Percentiles rank a stretch among this genome's conserved stretches.
These are phyloP conservation scores for Sarcophaga rosellei DNA, from an alignment of 2,888 invertebrate genomes.

Conservation along the genomic window DNA sequence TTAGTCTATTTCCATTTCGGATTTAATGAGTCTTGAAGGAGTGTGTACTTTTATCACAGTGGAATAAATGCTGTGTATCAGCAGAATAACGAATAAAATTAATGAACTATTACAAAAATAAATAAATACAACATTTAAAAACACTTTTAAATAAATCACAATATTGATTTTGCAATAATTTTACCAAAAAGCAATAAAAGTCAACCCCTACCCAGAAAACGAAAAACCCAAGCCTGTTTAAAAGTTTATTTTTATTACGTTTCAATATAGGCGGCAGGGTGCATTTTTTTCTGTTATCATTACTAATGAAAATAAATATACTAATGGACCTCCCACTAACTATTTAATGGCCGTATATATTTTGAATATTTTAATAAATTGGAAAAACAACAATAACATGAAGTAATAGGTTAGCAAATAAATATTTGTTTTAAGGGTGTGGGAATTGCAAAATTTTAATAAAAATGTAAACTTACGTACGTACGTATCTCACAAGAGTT, in stretches of 20 bases:
- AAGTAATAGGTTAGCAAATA: neutral
- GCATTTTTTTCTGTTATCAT: neutral
- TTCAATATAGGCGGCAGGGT: constrained; percentile 50
- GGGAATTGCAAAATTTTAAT: neutral
- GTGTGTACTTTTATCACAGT: no score
- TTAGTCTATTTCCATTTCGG: no score
- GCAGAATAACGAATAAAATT: no score
- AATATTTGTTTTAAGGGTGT: constrained; percentile 2
- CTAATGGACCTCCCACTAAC: constrained; percentile 57
- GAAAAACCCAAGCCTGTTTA: constrained; percentile 38
- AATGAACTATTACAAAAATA: neutral
- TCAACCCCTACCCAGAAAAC: neutral
- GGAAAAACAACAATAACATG: neutral
- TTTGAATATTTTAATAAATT: constrained; percentile 7
- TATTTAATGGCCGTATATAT: constrained; percentile 40
- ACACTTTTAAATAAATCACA: neutral
- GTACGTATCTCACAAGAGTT: neutral
- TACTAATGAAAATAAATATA: neutral
- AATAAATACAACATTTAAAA: neutral
- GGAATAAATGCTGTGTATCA: no score
- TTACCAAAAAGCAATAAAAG: neutral
- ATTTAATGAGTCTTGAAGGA: no score
- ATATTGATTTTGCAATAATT: neutral
- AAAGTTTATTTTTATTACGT: constrained; percentile 33
- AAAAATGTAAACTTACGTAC: constrained; percentile 36